Evolutionary conservation across 2,797 vertebrate genomes (phyloP), one percentile per base, ranked within the genome.

Genomic region (Austrolebias charrua): DNA sequence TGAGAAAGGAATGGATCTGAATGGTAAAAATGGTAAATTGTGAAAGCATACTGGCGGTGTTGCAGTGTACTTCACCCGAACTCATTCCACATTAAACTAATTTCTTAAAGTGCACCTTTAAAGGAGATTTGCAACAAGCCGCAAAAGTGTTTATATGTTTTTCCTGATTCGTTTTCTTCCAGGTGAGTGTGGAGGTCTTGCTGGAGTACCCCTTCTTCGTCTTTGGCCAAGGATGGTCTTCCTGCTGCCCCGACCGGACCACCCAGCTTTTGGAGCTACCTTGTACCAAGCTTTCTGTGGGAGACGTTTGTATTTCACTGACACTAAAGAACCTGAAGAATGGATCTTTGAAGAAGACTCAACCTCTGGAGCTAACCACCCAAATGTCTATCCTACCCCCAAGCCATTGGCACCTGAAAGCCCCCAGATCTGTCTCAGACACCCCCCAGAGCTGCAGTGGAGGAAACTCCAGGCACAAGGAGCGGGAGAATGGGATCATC

Each of bases 181-280:
- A 99, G 98, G 97, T 98, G 91, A 96, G 95, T 67, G 96, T 99
- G 80, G 97, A 99, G 86, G 98, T 99, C 66, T 90, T 98, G 91
- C 91, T 95, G 84, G 98, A 99, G 91, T 98, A 99, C 72, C 98
- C 98, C 68, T 99, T 99, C 94, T 99, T 99, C 80, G 98, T 99
- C 86, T 99, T 99, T 68, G 98, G 98, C 88, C 96, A 99, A 91
- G 98, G 98, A 85, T 99, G 98, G 98, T 99, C 98, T 28, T 99
- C 98, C 24, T 99, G 98, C 90, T 97, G 95, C 79, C 98, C 98
- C 0, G 96, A 99, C 81, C 93, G 96, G 90, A 99, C 97, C 89
- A 97, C 94, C 77, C 97, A 96, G 87, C 94, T 98, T 66, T 94
- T 99, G 83, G 96, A 98, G 88, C 92, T 99, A 91, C 96, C 96